phyloP scores from a whole-genome alignment of 1,140 invertebrate genomes.

The Prorops nasuta region DNA sequence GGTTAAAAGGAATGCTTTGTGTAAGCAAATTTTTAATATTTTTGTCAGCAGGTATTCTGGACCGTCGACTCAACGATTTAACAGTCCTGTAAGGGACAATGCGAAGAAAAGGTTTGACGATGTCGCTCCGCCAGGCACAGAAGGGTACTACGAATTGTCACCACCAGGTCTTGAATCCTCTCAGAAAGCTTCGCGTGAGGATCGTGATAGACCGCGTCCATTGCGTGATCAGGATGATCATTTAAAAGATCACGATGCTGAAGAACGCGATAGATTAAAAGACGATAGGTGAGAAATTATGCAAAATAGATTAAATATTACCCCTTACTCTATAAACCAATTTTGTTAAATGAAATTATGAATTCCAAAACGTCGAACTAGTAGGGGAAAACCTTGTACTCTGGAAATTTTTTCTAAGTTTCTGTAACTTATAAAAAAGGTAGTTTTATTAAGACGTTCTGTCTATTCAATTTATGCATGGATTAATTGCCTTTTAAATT shows the following conservation, averaged over 20 bases:
- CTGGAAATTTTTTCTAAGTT: no score
- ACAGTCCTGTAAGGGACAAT: constrained; percentile 36
- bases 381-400: no score
- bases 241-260: constrained; percentile 42
- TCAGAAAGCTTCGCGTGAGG: constrained; percentile 28
- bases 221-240: constrained; percentile 38
- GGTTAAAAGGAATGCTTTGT: no score
- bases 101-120: constrained; percentile 51
- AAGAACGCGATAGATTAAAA: constrained; percentile 42
- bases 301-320: background rate
- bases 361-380: no score
- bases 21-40: constrained; percentile 22
- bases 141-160: constrained; percentile 53
- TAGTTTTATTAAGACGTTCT: no score
- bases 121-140: constrained; percentile 54
- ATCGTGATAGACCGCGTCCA: constrained; percentile 33
- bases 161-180: constrained; percentile 53
- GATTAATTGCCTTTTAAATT: no score
- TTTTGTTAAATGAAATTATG: no score
- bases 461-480: no score
- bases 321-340: no score
- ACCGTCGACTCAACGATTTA: constrained; percentile 33
- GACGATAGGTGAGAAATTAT: constrained; percentile 40
- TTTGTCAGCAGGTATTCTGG: constrained; percentile 52
- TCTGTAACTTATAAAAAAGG: no score